These are phyloP conservation scores for Coronaproctus castanopsis DNA, from an alignment of 2,888 invertebrate species.

Conservation along the genomic window DNA sequence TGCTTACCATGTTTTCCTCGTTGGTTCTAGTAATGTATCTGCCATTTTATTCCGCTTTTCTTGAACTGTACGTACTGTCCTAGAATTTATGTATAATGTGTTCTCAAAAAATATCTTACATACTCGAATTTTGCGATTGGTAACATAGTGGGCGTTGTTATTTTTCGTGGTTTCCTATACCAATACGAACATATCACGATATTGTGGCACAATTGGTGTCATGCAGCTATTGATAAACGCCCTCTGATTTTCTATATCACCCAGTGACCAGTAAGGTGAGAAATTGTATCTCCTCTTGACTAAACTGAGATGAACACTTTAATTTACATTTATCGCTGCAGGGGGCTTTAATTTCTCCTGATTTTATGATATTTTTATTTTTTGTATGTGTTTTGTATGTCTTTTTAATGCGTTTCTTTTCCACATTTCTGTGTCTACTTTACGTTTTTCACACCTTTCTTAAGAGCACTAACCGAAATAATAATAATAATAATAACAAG, in stretches of 20 bases:
- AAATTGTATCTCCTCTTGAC: slow-evolving; percentile 12
- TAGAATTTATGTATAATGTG: slow-evolving; percentile 4
- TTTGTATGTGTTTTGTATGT: slow-evolving; percentile 2
- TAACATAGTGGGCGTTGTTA: slow-evolving; percentile 11
- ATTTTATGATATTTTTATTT: slow-evolving; percentile 8
- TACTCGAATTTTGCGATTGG: slow-evolving; percentile 5
- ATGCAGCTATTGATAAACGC: slow-evolving; percentile 11
- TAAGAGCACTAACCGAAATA: slow-evolving; percentile 7
- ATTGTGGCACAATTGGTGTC: slow-evolving; percentile 6
- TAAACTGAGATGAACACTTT: slow-evolving; percentile 13
- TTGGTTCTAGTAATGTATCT: slow-evolving; percentile 2
- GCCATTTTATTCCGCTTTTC: slow-evolving; percentile 7
- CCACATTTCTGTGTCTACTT: slow-evolving; percentile 3
- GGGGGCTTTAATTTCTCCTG: slow-evolving; percentile 9
- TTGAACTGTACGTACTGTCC: slow-evolving; percentile 5
- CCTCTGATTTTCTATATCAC: slow-evolving; percentile 12
- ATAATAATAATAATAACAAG: too few relatives aligned
- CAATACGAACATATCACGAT: too few relatives aligned
- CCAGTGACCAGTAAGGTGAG: slow-evolving; percentile 12
- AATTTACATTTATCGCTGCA: slow-evolving; percentile 12
- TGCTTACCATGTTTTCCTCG: neutral
- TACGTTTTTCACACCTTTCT: slow-evolving; percentile 4
- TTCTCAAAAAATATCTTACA: slow-evolving; percentile 10
- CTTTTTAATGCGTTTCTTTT: slow-evolving; percentile 7
- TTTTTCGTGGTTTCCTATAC: slow-evolving; percentile 7